Evolutionary conservation across 1,140 invertebrate genomes (phyloP).

Genomic region (Sarcophaga peregrina): DNA sequence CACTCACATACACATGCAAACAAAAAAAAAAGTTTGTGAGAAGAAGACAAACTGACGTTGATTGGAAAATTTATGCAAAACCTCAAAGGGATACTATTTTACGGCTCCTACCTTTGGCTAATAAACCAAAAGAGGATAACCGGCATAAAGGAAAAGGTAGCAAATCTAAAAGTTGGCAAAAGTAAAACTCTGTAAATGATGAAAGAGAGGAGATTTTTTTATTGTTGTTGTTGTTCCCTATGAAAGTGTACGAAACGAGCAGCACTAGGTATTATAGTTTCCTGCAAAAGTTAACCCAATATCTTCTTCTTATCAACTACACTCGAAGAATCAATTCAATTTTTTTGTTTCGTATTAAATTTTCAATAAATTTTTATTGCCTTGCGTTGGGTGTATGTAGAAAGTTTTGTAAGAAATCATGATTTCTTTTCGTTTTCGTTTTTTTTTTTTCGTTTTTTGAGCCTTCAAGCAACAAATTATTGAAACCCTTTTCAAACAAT

Average conservation of each 20-base stretch:
- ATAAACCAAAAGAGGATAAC: conserved; percentile 3
- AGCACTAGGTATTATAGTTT: too few relatives aligned
- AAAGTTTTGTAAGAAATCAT: not conserved
- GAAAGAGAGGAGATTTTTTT: too few relatives aligned
- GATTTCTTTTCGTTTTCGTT: not conserved
- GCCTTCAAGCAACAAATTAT: conserved; percentile 7
- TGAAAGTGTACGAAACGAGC: not conserved
- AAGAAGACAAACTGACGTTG: conserved; percentile 48
- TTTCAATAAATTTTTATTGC: too few relatives aligned
- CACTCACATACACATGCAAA: conserved; percentile 34
- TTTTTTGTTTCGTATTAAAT: too few relatives aligned
- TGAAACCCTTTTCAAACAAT: not conserved
- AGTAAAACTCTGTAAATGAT: conserved; percentile 4
- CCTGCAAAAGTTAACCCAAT: too few relatives aligned
- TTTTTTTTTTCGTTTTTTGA: not conserved
- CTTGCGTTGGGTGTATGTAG: too few relatives aligned
- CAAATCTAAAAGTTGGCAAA: not conserved
- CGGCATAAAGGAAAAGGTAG: not conserved
- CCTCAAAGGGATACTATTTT: conserved; percentile 42
- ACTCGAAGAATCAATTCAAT: too few relatives aligned
- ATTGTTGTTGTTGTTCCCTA: too few relatives aligned
- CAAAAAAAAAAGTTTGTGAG: conserved; percentile 32
- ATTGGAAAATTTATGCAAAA: conserved; percentile 48
- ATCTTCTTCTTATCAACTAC: too few relatives aligned
- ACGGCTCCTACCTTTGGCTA: conserved; percentile 9